Evolutionary conservation across 1,140 invertebrate species (phyloP).

Genomic region (Drosophila tani): DNA sequence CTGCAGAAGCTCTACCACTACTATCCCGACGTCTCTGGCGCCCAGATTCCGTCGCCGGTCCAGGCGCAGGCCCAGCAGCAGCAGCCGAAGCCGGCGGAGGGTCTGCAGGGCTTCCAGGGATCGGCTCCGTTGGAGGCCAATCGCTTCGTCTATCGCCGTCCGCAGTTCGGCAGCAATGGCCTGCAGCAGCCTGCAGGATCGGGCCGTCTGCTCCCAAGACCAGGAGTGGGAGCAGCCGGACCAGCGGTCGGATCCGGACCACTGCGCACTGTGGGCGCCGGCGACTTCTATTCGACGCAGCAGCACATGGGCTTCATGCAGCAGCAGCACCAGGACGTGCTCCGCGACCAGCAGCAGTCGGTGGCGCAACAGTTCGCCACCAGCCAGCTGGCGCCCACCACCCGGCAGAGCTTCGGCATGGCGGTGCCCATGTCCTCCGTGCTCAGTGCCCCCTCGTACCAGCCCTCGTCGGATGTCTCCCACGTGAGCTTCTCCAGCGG

Average conservation of each 20-base stretch:
- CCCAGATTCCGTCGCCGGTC: background rate
- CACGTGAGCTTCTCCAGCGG: constrained; percentile 75
- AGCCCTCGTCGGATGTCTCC: constrained; percentile 70
- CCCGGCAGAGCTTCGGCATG: constrained; percentile 54
- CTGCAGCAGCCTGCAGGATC: constrained; percentile 46
- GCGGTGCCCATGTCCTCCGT: constrained; percentile 54
- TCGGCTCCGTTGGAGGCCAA: background rate
- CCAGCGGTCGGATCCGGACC: background rate
- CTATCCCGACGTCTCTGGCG: constrained; percentile 57
- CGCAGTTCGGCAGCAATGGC: constrained; percentile 50
- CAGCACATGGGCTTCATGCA: constrained; percentile 72
- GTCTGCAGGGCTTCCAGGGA: background rate
- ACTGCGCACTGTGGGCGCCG: background rate
- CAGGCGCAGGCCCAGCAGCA: constrained; percentile 6
- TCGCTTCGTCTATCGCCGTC: constrained; percentile 24
- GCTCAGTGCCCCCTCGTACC: constrained; percentile 40
- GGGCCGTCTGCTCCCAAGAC: background rate
- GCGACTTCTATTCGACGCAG: constrained; percentile 61
- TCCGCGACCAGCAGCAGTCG: constrained; percentile 68
- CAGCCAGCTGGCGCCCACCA: constrained; percentile 55
- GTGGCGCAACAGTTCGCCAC: constrained; percentile 66
- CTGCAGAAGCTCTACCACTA: constrained; percentile 61
- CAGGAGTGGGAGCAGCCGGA: constrained; percentile 5
- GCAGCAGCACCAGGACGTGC: constrained; percentile 65
- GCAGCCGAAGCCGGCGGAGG: constrained; percentile 9